phyloP scores from a whole-genome alignment of 2,888 invertebrate species.

The Eurytoma californica region DNA sequence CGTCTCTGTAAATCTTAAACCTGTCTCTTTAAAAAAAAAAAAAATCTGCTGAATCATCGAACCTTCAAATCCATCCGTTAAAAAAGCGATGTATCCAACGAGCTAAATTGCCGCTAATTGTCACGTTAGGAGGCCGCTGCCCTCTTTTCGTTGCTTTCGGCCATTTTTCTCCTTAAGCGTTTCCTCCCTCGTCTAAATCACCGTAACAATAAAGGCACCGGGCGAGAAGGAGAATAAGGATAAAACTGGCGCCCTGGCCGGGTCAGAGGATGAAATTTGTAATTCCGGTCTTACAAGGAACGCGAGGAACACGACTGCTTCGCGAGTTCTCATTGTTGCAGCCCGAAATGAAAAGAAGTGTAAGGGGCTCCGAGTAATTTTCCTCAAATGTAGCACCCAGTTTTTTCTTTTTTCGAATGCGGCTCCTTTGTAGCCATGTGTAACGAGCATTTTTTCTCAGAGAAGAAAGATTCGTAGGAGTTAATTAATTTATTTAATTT shows the following conservation, averaged over 20 bases:
- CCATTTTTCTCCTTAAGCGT: slow-evolving; percentile 55
- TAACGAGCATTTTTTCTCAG: too few relatives aligned
- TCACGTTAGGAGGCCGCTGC: not conserved
- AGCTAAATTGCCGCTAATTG: slow-evolving; percentile 49
- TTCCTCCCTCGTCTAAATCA: slow-evolving; percentile 61
- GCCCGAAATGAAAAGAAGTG: not conserved
- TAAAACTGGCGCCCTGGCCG: slow-evolving; percentile 51
- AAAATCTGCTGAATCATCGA: not conserved
- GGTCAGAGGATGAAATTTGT: slow-evolving; percentile 69
- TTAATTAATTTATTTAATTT: too few relatives aligned
- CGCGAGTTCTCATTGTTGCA: slow-evolving; percentile 27
- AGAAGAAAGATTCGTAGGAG: too few relatives aligned
- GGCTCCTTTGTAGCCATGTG: too few relatives aligned
- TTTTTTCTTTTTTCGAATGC: too few relatives aligned
- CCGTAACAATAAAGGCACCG: slow-evolving; percentile 59
- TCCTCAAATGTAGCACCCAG: too few relatives aligned
- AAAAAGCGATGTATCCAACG: not conserved
- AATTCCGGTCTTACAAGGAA: slow-evolving; percentile 65
- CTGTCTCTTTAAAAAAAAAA: not conserved
- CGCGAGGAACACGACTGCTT: not conserved
- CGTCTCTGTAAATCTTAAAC: not conserved
- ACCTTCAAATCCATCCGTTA: slow-evolving; percentile 27
- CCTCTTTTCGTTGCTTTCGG: slow-evolving; percentile 27
- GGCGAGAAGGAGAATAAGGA: slow-evolving; percentile 39
- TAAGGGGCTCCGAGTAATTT: not conserved